Evolutionary conservation across 1,140 invertebrate species (phyloP), one percentile per base, ranked within the genome.

Genomic region (Chionoecetes opilio): DNA sequence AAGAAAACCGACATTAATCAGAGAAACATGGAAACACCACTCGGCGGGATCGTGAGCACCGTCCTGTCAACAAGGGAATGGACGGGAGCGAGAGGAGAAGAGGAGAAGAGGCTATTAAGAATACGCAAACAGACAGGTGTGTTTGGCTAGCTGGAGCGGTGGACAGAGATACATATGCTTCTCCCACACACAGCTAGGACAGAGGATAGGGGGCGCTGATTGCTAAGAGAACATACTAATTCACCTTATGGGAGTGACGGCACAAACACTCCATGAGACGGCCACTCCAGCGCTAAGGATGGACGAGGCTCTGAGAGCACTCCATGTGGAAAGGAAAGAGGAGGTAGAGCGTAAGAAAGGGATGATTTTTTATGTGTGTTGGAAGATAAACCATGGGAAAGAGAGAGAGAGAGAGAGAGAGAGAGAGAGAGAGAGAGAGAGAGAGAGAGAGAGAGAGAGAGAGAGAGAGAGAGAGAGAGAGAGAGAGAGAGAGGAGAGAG

Each of bases 191-290:
- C 53, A 31, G 63, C 14, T 1, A 11, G n/a, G 53, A 91, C 89
- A 91, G 89, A 90, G 46, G 29, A 75, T 35, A 53, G 35, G 89
- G 63, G 31, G 63, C 46, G 46, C 46, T 75, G 89, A 91, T 91
- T 91, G 89, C 63, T 75, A 91, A 91, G 35, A 26, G 89, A 91
- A 75, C 89, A 91, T 91, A 91, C 89, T 91, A 75, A 91, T 75
- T 53, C 89, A 91, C 46, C 53, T 32, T 35, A 35, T 26, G 0
- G 38, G 89, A 91, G 14, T 26, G 89, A 91, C 89, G 63, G 89
- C 21, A 17, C 89, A 91, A 91, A 91, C 89, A 91, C 89, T 91
- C 32, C 46, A 91, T 29, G 11, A 31, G 46, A 35, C 89, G 63
- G 46, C 46, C 46, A 75, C 88, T 90, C 53, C 31, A 90, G 53